phyloP scores from a whole-genome alignment of 2,888 invertebrate genomes.

The Rhamnusium bicolor region DNA sequence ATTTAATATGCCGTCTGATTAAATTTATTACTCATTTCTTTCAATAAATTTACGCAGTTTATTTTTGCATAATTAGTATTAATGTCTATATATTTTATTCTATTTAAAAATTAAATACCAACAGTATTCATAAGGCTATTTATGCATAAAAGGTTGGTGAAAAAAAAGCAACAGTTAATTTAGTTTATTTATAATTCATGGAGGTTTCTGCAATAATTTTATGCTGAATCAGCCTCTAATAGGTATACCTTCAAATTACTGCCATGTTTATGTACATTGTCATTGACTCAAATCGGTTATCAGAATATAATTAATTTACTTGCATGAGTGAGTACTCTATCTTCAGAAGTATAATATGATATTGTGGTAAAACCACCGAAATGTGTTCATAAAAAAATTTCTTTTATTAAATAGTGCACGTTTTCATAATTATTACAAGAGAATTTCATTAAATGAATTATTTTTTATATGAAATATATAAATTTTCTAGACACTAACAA shows the following conservation, averaged over 20 bases:
- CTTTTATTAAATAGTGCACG: too few relatives aligned
- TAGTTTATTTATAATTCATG: neutral
- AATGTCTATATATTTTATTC: neutral
- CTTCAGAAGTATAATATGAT: too few relatives aligned
- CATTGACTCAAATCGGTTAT: constrained; percentile 5
- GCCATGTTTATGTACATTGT: neutral
- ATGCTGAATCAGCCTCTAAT: neutral
- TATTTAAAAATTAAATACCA: neutral
- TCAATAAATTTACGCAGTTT: neutral
- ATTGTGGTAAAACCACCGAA: too few relatives aligned
- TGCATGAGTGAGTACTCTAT: neutral
- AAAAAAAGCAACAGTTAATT: neutral
- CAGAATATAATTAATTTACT: neutral
- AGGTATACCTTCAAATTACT: neutral
- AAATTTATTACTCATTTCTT: neutral
- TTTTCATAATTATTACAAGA: too few relatives aligned
- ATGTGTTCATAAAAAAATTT: too few relatives aligned
- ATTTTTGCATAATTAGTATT: constrained; percentile 2
- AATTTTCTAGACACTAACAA: too few relatives aligned
- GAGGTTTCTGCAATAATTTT: neutral
- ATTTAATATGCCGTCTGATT: neutral
- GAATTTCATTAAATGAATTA: too few relatives aligned
- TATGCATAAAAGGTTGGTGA: neutral
- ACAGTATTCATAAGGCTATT: neutral
- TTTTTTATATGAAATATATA: too few relatives aligned